Base-by-base conservation (phyloP, 2,888 invertebrate genomes). In the Esperia sulphurella region DNA sequence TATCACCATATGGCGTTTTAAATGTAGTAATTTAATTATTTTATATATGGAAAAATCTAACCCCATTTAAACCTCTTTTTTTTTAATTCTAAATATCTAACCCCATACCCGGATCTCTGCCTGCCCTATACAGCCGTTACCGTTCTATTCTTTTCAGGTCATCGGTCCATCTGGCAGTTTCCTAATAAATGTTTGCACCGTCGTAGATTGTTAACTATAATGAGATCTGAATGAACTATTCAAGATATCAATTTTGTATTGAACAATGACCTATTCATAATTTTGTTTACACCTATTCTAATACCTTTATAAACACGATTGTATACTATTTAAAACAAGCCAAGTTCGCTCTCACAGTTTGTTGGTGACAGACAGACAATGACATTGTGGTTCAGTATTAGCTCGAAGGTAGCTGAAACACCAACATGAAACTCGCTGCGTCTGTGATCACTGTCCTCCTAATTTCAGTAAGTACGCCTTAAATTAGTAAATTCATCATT, bases 271-370 rank as follows among this genome's bases (percentile, higher is more conserved):
- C 9, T 49, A 21, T 21, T 21, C 21, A 3, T 21, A 21, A 21
- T 5, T 21, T 21, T 21, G 54, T 58, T 59, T 54, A 58, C 39
- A 49, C 53, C 43, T 52, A 47, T 52, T 51, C 53, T 48, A 46
- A 28, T 55, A 54, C 63, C 59, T 58, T 57, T 51, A 59, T 64
- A 68, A 67, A 71, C 71, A 74, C 13, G 39, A 49, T 45, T 67
- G 67, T 73, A 67, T 66, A 47, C 35, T 44, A 47, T 55, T 48
- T 57, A 51, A 53, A 59, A 68, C 64, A 70, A 63, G 58, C 12
- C 45, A 12, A 3, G 21, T 31, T 3, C 13, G 47, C 51, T 65
- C 63, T 31, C 63, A 65, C 55, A 57, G 53, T 52, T 41, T 48
- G 30, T 41, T 44, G 39, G 49, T 31, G 57, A 47, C 54, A 21